phyloP scores from a whole-genome alignment of 2,113 vertebrate genomes.

The Prunella himalayana region DNA sequence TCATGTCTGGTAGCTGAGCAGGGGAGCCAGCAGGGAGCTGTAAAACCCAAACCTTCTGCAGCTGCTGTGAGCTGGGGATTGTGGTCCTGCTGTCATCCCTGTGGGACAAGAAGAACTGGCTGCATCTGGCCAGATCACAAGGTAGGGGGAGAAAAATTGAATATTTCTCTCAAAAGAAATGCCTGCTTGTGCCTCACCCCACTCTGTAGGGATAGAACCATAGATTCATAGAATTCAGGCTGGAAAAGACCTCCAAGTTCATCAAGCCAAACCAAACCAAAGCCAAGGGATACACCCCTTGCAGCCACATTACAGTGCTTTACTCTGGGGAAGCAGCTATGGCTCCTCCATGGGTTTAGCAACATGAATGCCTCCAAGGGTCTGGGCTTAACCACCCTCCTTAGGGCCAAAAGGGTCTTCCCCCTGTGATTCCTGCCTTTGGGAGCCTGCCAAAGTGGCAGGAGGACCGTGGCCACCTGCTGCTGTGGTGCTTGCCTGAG shows the following conservation, averaged over 20 bases:
- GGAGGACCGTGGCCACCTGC: not conserved
- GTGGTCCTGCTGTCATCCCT: not conserved
- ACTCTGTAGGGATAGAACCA: not conserved
- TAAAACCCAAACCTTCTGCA: not conserved
- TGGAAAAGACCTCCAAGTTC: not conserved
- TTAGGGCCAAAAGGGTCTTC: fast-evolving
- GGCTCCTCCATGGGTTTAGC: not conserved
- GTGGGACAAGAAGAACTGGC: not conserved
- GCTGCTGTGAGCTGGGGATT: not conserved
- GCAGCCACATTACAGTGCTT: fast-evolving
- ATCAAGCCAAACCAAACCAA: not conserved
- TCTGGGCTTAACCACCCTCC: not conserved
- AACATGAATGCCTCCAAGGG: fast-evolving
- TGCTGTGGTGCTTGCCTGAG: not conserved
- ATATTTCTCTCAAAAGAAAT: not conserved
- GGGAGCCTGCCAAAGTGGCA: not conserved
- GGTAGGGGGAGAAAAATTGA: not conserved
- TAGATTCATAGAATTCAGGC: not conserved
- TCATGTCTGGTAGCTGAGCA: not conserved
- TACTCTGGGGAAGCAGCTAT: not conserved
- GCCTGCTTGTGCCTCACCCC: not conserved
- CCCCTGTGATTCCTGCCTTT: not conserved
- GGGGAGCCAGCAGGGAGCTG: not conserved
- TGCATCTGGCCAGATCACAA: fast-evolving
- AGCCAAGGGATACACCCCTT: not conserved